phyloP scores from a whole-genome alignment of 2,888 invertebrate genomes.

The Chloroclysta siterata region DNA sequence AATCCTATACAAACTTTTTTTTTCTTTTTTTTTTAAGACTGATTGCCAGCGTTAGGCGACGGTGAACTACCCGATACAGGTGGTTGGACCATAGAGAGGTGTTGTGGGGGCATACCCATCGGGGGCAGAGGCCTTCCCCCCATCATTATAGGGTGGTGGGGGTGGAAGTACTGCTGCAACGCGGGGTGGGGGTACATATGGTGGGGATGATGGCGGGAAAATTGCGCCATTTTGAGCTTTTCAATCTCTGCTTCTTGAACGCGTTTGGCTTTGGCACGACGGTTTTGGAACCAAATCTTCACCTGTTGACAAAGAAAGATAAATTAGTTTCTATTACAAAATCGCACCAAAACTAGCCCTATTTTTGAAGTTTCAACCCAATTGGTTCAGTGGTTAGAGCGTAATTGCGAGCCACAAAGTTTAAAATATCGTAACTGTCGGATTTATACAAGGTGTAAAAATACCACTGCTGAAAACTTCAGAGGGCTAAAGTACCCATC shows the following conservation, averaged over 20 bases:
- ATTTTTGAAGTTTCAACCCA: no score
- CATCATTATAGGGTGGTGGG: slow-evolving; percentile 84
- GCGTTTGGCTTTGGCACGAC: slow-evolving; percentile 98
- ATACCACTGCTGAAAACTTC: no score
- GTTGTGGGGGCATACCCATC: slow-evolving; percentile 77
- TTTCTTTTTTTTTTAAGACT: slow-evolving; percentile 47
- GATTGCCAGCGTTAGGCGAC: slow-evolving; percentile 66
- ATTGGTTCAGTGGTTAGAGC: no score
- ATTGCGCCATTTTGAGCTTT: slow-evolving; percentile 94
- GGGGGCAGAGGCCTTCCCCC: slow-evolving; percentile 76
- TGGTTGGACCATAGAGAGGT: slow-evolving; percentile 72
- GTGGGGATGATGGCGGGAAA: slow-evolving; percentile 86
- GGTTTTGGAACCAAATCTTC: slow-evolving; percentile 97
- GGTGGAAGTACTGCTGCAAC: slow-evolving; percentile 87
- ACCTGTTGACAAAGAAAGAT: slow-evolving; percentile 84
- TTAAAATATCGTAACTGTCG: no score
- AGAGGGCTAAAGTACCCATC: no score
- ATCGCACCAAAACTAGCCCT: background rate
- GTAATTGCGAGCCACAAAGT: no score
- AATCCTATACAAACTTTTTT: background rate
- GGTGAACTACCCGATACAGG: slow-evolving; percentile 72
- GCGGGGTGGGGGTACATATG: slow-evolving; percentile 85
- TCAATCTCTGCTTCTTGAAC: slow-evolving; percentile 99
- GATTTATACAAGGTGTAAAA: no score
- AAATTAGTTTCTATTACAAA: background rate